phyloP scores from a whole-genome alignment of 2,888 invertebrate species.

The Tipula lateralis region DNA sequence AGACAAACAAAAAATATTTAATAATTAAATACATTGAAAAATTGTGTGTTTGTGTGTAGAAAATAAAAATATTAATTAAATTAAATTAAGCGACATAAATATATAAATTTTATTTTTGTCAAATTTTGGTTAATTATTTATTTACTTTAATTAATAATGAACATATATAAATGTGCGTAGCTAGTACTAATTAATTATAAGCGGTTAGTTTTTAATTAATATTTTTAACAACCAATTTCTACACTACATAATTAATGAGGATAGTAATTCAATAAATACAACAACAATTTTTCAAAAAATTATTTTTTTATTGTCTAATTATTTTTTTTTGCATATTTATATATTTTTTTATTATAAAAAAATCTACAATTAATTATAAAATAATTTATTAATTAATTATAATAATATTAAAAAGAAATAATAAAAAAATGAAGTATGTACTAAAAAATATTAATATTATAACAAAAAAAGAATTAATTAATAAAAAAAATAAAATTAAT shows the following conservation, averaged over 20 bases:
- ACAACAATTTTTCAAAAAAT: slow-evolving; percentile 6
- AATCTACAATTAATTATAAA: slow-evolving; percentile 13
- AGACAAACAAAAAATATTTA: not conserved
- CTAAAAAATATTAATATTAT: not conserved
- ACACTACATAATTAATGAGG: not conserved
- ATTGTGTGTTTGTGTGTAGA: not conserved
- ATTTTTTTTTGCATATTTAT: not conserved
- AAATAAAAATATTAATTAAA: not conserved
- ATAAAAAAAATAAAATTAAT: not conserved
- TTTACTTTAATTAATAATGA: not conserved
- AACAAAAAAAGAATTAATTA: not conserved
- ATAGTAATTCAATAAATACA: slow-evolving; percentile 24
- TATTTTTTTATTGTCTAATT: not conserved
- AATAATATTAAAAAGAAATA: not conserved
- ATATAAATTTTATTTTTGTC: not conserved
- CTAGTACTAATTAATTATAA: not conserved
- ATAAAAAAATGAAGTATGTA: not conserved
- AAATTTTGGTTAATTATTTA: not conserved
- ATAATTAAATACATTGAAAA: not conserved
- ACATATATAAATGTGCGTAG: not conserved
- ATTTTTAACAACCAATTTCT: not conserved
- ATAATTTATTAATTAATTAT: slow-evolving; percentile 19
- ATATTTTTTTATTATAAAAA: not conserved
- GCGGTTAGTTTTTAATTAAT: not conserved
- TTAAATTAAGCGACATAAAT: not conserved